Conservation (phyloP, 2,797 vertebrate genomes). For the Coluber constrictor region DNA sequence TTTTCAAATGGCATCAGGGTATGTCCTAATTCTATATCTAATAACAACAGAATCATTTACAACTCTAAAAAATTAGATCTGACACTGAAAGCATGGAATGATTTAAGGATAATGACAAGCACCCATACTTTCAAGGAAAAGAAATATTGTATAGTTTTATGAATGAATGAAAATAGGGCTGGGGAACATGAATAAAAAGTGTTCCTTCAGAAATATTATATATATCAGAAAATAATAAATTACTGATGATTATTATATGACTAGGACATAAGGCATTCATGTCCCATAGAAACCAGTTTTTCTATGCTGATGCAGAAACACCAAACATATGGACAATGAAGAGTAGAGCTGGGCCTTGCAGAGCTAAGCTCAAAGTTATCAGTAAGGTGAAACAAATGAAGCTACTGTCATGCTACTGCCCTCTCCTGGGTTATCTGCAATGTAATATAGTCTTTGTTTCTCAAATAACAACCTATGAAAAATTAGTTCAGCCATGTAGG, state of each 20-base stretch:
- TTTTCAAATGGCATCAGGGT: slow-evolving; percentile 45
- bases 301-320: background rate
- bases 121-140: background rate
- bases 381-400: background rate
- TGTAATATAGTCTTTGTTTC: background rate
- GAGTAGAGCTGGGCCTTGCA: background rate
- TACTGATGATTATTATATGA: background rate
- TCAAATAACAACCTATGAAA: background rate
- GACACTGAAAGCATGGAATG: slow-evolving; percentile 56
- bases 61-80: slow-evolving; percentile 44
- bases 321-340: background rate
- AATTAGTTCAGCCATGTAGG: background rate
- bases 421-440: slow-evolving; percentile 6
- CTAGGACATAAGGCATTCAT: background rate
- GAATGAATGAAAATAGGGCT: background rate
- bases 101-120: slow-evolving; percentile 55
- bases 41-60: slow-evolving; percentile 57
- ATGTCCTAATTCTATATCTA: slow-evolving; percentile 44
- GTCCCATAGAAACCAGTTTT: slow-evolving; percentile 1
- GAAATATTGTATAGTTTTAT: slow-evolving; percentile 24
- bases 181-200: slow-evolving; percentile 9
- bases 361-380: background rate
- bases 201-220: background rate
- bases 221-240: background rate
- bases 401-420: slow-evolving; percentile 4